Evolutionary conservation across 92 coral and sea anemone genomes (phyloP).

Genomic region (Muricea muricata): DNA sequence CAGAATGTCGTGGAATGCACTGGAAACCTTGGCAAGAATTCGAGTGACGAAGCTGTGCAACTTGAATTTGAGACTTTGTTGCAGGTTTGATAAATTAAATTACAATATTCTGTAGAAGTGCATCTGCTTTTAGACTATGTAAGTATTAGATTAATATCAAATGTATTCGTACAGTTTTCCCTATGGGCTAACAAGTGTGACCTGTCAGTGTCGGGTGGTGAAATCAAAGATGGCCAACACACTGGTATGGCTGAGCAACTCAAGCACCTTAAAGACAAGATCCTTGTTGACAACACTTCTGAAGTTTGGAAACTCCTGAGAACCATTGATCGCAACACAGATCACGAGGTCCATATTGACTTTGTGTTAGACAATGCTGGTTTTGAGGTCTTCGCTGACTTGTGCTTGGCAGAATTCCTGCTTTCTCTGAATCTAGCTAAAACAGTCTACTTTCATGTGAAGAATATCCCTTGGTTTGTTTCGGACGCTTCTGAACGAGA

Average conservation of each 20-base stretch:
- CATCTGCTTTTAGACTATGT: too few relatives aligned
- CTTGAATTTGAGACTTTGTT: constrained; percentile 78
- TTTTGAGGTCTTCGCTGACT: constrained; percentile 92
- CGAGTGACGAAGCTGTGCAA: constrained; percentile 37
- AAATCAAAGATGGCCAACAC: constrained; percentile 58
- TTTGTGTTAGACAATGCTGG: constrained; percentile 97
- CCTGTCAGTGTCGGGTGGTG: constrained; percentile 93
- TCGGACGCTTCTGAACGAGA: constrained; percentile 86
- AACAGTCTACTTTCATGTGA: constrained; percentile 78
- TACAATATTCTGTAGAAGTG: too few relatives aligned
- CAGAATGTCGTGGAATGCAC: constrained; percentile 64
- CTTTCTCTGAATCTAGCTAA: constrained; percentile 74
- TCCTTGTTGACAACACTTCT: constrained; percentile 78
- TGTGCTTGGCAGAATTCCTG: constrained; percentile 89
- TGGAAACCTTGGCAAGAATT: constrained; percentile 16
- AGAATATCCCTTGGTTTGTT: constrained; percentile 97
- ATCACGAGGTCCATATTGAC: constrained; percentile 73
- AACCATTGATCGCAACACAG: constrained; percentile 26
- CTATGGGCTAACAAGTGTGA: constrained; percentile 99
- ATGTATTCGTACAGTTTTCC: constrained; percentile 66
- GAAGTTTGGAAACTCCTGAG: constrained; percentile 73
- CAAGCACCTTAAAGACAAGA: constrained; percentile 70
- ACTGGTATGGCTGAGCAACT: constrained; percentile 74
- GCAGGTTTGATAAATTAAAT: constrained; percentile 66
- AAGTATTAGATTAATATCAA: too few relatives aligned